Evolutionary conservation across 2,797 vertebrate species (phyloP).

Genomic region (Selene dorsalis): DNA sequence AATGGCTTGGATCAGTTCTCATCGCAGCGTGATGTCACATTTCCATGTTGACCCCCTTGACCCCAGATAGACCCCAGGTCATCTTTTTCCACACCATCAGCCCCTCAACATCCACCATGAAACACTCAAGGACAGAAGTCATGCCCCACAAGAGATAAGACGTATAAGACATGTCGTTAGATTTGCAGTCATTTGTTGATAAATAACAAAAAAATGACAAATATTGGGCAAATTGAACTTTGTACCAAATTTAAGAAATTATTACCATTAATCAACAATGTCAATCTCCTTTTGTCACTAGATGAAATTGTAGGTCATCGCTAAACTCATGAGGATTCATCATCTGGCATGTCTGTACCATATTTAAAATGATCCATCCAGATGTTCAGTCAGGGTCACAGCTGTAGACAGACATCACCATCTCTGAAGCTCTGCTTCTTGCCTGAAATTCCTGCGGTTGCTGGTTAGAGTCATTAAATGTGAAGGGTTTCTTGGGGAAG

Average conservation of each 20-base stretch:
- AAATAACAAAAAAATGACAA: too few relatives aligned
- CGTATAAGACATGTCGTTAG: too few relatives aligned
- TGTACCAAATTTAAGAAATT: too few relatives aligned
- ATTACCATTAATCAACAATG: too few relatives aligned
- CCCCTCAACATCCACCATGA: too few relatives aligned
- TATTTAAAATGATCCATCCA: neutral
- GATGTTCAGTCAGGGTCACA: neutral
- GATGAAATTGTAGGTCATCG: too few relatives aligned
- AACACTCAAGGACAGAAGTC: too few relatives aligned
- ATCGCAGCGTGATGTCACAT: constrained; percentile 5
- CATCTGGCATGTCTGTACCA: neutral
- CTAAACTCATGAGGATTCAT: neutral
- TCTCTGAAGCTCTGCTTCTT: neutral
- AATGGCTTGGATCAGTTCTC: neutral
- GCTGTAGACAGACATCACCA: neutral
- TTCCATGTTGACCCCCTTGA: neutral
- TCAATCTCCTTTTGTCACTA: too few relatives aligned
- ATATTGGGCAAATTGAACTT: neutral
- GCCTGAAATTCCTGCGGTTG: neutral
- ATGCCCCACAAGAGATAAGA: too few relatives aligned
- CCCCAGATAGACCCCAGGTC: neutral
- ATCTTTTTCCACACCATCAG: too few relatives aligned
- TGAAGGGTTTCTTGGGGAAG: neutral
- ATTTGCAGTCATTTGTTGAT: neutral
- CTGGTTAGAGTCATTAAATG: neutral